Base-by-base conservation (phyloP, 2,888 invertebrate genomes). In the Lochmaea capreae region DNA sequence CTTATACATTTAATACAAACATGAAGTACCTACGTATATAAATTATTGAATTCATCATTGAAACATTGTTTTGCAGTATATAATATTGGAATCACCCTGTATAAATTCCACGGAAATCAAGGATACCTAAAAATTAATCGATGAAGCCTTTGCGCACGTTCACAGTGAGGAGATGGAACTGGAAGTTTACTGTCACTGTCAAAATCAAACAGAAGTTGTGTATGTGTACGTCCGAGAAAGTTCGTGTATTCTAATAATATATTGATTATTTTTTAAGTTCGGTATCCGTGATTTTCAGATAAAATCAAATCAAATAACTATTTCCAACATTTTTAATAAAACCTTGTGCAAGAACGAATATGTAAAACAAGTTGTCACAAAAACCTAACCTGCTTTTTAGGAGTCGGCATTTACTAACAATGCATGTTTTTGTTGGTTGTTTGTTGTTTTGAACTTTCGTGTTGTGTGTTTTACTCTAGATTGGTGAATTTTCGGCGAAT, bases 141-240 rank as follows among this genome's bases (percentile, higher is more conserved):
- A 81, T 81, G 77, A 70, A 63, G 67, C 67, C 61, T 65, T 58
- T 76, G 78, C 81, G 81, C 80, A 77, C 71, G 80, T 73, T 18
- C 74, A 59, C 71, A 26, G 39, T 62, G 49, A 65, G 67, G 71
- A 79, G 77, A 78, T 76, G 67, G 75, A 68, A 72, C 74, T 71
- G 65, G 76, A 77, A 76, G 74, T 74, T 43, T 71, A 66, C 76
- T 74, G 80, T 82, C 82, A 82, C 67, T 76, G 80, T 82, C 82
- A 82, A 82, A 82, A 81, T 79, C 74, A 77, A 80, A 79, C 78
- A 69, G 76, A 81, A 79, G 78, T 81, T 80, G 81, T 82, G 77
- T 82, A 79, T 80, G 81, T 82, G 77, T 82, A 79, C 76, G 80
- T 80, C 76, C 77, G 79, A 72, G 78, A 76, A 75, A 77, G 75